Percentiles rank a stretch among this genome's conserved stretches.
phyloP scores from a whole-genome alignment of 2,797 vertebrate species.

The Sebastes hubbsi region DNA sequence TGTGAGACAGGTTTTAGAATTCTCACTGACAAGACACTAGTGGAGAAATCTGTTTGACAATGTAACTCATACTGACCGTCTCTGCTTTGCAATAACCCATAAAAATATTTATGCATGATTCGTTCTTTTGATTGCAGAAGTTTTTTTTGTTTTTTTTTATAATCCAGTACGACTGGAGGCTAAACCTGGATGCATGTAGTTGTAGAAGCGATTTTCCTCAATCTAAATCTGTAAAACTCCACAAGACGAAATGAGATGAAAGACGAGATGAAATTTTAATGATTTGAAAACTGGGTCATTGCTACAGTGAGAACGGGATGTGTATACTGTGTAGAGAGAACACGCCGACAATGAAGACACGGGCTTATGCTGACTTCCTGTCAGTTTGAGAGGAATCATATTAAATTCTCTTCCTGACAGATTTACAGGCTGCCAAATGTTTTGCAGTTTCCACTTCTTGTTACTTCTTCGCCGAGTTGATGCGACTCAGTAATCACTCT shows the following conservation, averaged over 20 bases:
- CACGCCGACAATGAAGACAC: background rate
- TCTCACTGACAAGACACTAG: background rate
- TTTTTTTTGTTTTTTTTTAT: background rate
- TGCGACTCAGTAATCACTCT: conserved; percentile 6
- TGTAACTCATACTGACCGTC: background rate
- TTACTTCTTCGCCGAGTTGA: background rate
- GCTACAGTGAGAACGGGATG: background rate
- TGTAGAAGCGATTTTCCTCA: background rate
- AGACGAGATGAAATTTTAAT: conserved; percentile 23
- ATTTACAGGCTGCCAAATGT: conserved; percentile 18
- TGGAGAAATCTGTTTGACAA: background rate
- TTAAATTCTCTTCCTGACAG: background rate
- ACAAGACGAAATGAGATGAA: background rate
- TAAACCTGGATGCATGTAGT: background rate
- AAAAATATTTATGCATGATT: background rate
- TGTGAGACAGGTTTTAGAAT: background rate
- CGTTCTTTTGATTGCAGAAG: background rate
- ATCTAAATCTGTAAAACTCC: background rate
- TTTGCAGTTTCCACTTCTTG: background rate
- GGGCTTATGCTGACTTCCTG: background rate
- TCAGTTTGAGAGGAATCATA: background rate
- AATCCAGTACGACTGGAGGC: background rate
- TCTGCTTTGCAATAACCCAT: background rate
- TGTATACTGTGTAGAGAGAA: background rate
- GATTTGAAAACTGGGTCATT: conserved; percentile 37